These are phyloP conservation scores for Tenualosa thibaudeaui DNA, from an alignment of 2,797 vertebrate genomes.

Conservation along the genomic window DNA sequence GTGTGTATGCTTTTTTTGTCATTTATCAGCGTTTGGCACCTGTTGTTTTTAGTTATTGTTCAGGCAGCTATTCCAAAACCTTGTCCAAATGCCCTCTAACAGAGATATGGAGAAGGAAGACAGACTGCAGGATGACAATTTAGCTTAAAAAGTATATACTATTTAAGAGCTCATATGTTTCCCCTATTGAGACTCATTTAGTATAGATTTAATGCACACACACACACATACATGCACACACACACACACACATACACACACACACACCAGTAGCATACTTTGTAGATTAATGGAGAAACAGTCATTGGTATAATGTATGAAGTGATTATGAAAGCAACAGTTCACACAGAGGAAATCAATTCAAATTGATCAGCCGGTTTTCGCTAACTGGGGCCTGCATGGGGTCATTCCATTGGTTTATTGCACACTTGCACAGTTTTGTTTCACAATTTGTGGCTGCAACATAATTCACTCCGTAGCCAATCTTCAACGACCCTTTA, in stretches of 20 bases:
- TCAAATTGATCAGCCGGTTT: not conserved
- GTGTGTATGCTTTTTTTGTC: not conserved
- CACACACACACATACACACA: too few species aligned
- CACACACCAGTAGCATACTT: not conserved
- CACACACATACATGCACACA: too few species aligned
- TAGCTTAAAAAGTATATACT: not conserved
- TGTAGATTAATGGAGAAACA: not conserved
- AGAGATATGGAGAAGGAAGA: not conserved
- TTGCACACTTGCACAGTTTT: not conserved
- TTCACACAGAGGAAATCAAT: conserved; percentile 16
- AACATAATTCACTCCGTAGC: not conserved
- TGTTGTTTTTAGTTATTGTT: conserved; percentile 12
- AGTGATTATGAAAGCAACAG: conserved; percentile 13
- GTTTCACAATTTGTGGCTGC: not conserved
- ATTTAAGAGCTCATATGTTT: not conserved
- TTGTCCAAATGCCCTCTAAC: not conserved
- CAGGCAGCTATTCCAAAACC: not conserved
- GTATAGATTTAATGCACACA: not conserved
- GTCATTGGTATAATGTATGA: not conserved
- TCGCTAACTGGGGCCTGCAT: not conserved
- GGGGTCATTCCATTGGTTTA: not conserved
- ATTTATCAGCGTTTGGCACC: conserved; percentile 3
- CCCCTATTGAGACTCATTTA: not conserved
- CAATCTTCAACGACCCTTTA: not conserved
- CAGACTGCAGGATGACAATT: not conserved